Conservation (phyloP, 2,113 vertebrate genomes). For the Arizona elegans region DNA sequence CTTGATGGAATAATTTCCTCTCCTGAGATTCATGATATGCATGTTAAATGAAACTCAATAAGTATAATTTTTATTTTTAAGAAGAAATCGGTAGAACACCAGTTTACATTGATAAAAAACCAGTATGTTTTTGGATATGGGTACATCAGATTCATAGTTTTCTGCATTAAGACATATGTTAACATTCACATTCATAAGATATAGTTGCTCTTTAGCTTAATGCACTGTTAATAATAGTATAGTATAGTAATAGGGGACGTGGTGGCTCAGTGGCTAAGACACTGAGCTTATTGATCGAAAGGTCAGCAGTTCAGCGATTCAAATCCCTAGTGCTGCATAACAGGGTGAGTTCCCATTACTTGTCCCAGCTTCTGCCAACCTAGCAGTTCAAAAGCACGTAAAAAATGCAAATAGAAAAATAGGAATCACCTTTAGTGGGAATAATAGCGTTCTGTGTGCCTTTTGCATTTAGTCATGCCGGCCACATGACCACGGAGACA, state of each 20-base stretch:
- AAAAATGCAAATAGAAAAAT: too few species aligned
- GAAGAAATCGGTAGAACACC: conserved; percentile 8
- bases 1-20: neutral
- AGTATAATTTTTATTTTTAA: neutral
- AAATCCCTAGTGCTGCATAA: too few species aligned
- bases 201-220: conserved; percentile 67
- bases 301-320: too few species aligned
- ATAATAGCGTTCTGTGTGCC: too few species aligned
- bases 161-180: conserved; percentile 45
- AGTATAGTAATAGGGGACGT: neutral
- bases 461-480: too few species aligned
- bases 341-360: too few species aligned
- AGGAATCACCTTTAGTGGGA: too few species aligned
- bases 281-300: too few species aligned
- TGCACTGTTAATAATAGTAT: conserved; percentile 65
- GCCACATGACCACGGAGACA: too few species aligned
- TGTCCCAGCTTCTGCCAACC: too few species aligned
- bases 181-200: conserved; percentile 63
- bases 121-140: conserved; percentile 50
- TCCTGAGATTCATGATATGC: neutral
- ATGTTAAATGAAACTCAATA: neutral
- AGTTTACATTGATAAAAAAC: conserved; percentile 33
- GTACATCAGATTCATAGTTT: conserved; percentile 54
- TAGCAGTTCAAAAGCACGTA: too few species aligned
- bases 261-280: too few species aligned